Percentiles rank a stretch among this genome's conserved stretches.
phyloP scores from a whole-genome alignment of 2,888 invertebrate species.

The Prosopocoilus inquinatus region DNA sequence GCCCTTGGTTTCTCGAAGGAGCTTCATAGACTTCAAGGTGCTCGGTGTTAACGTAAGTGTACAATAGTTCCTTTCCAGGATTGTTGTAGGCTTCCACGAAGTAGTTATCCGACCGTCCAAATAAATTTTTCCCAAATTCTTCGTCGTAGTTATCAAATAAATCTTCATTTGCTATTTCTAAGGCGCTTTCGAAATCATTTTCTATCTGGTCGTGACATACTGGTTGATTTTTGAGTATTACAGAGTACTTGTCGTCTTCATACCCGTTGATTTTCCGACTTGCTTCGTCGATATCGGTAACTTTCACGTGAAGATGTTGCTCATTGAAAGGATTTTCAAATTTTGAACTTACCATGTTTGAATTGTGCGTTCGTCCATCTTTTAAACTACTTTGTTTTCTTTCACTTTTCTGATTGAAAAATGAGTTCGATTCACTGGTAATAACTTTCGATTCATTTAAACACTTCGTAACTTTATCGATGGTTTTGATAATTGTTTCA shows the following conservation, averaged over 20 bases:
- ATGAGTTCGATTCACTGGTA: background rate
- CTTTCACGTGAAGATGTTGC: too few species aligned
- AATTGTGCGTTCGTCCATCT: too few species aligned
- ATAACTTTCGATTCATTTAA: background rate
- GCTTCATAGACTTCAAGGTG: constrained; percentile 3
- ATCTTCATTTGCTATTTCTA: constrained; percentile 14
- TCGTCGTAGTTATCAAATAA: constrained; percentile 22
- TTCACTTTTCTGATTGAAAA: background rate
- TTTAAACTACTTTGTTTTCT: too few species aligned
- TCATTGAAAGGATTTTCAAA: too few species aligned
- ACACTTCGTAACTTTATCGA: background rate
- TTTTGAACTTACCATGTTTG: too few species aligned
- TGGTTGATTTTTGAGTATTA: background rate
- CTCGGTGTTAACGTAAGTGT: constrained; percentile 33
- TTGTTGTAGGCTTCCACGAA: constrained; percentile 40
- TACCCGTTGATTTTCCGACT: too few species aligned
- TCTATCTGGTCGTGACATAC: constrained; percentile 9
- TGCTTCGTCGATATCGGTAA: too few species aligned
- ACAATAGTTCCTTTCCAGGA: constrained; percentile 36
- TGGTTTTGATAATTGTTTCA: background rate
- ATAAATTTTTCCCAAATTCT: constrained; percentile 27
- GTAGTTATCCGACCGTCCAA: constrained; percentile 24
- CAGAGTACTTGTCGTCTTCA: background rate
- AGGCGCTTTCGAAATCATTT: constrained; percentile 12
- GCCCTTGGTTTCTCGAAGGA: background rate